These are phyloP conservation scores for Trigoniulus corallinus DNA, from an alignment of 1,140 invertebrate species.

Conservation along the genomic window DNA sequence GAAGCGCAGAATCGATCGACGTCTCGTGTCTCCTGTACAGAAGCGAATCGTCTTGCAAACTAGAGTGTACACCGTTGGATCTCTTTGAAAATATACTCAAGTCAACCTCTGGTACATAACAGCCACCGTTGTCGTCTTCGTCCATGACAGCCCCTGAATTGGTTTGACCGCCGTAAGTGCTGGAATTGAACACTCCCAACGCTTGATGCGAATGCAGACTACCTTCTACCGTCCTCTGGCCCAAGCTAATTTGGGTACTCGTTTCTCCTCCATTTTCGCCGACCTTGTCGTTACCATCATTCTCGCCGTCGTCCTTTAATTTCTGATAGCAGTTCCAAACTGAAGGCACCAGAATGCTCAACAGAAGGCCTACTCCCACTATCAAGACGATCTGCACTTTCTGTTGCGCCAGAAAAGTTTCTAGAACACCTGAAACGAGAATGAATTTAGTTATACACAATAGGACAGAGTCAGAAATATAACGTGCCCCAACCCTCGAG, in stretches of 20 bases:
- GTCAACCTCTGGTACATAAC: slow-evolving; percentile 19
- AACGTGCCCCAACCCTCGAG: too few relatives aligned
- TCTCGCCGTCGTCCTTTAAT: slow-evolving; percentile 16
- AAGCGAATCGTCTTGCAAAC: neutral
- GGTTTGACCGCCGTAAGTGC: too few relatives aligned
- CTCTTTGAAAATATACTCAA: slow-evolving; percentile 15
- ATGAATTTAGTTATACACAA: too few relatives aligned
- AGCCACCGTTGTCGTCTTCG: slow-evolving; percentile 16
- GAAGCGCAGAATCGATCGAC: neutral
- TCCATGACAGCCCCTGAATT: neutral
- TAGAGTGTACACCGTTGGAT: slow-evolving; percentile 13
- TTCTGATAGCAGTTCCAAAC: slow-evolving; percentile 6
- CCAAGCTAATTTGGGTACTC: too few relatives aligned
- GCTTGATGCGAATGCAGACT: neutral
- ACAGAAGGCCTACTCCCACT: slow-evolving; percentile 12
- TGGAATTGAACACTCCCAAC: neutral
- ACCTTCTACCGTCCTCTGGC: neutral
- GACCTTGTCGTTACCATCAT: too few relatives aligned
- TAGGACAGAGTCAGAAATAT: too few relatives aligned
- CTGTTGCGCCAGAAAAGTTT: too few relatives aligned
- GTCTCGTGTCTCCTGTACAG: slow-evolving; percentile 1
- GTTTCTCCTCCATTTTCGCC: too few relatives aligned
- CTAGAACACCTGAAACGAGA: too few relatives aligned
- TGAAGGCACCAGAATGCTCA: neutral
- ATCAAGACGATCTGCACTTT: slow-evolving; percentile 21